These are phyloP conservation scores for Clunio marinus DNA, from an alignment of 2,888 invertebrate genomes.

Conservation along the genomic window DNA sequence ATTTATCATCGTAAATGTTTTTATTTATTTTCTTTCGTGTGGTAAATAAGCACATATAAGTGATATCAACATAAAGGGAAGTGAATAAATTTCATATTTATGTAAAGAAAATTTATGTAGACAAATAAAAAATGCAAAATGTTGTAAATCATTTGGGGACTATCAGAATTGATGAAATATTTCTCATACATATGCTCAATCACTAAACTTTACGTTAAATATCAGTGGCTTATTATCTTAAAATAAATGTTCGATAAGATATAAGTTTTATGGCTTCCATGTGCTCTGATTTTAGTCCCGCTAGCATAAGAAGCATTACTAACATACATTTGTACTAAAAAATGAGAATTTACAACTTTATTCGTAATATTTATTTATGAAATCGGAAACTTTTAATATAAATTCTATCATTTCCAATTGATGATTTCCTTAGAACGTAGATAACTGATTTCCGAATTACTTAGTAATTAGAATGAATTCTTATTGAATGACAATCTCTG, in stretches of 20 bases:
- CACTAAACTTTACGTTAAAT: no score
- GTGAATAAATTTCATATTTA: background rate
- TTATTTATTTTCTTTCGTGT: background rate
- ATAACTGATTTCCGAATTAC: background rate
- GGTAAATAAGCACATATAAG: background rate
- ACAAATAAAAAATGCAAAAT: constrained; percentile 13
- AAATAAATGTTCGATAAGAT: constrained; percentile 36
- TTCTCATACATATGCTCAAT: background rate
- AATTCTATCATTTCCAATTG: constrained; percentile 21
- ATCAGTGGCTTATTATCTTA: constrained; percentile 27
- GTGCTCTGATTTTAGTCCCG: constrained; percentile 35
- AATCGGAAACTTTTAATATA: constrained; percentile 30
- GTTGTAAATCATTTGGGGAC: constrained; percentile 2
- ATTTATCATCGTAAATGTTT: background rate
- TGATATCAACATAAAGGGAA: background rate
- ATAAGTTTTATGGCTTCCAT: constrained; percentile 38
- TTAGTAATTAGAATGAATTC: constrained; percentile 9
- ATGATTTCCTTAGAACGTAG: constrained; percentile 8
- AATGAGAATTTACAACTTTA: background rate
- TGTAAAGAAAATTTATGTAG: background rate
- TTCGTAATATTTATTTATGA: constrained; percentile 5
- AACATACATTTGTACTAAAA: background rate
- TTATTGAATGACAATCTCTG: background rate
- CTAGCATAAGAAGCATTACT: background rate
- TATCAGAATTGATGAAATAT: no score